Evolutionary conservation across 2,888 invertebrate species (phyloP), one percentile per base, ranked within the genome.

Genomic region (Laspeyria flexula): DNA sequence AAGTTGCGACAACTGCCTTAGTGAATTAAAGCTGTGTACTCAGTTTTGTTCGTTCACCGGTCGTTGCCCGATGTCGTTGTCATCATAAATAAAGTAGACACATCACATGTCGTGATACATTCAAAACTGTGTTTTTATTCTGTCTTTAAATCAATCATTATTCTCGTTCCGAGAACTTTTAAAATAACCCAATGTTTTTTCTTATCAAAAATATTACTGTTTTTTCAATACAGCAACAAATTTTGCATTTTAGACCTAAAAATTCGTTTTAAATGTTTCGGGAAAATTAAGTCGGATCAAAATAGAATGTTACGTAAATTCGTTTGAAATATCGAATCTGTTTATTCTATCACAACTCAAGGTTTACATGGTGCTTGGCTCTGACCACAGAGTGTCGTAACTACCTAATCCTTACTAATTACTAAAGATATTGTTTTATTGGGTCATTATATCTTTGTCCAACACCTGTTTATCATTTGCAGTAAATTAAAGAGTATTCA

Each of bases 401-500:
- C 43, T 4, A n/a, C 4, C 15, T 64, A 64, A 68, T 68, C 47
- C 15, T 50, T 55, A 59, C 45, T 65, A 68, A 65, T 65, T 53
- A 46, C 33, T 23, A 18, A 38, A 30, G 10, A 31, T 33, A 13
- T 33, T 6, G 12, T 39, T 44, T 45, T n/a, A 31, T 39, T 33
- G 10, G 12, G 15, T 39, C 31, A 39, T 39, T 39, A 38, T 10
- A 44, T 37, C 34, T 43, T n/a, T n/a, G n/a, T n/a, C n/a, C n/a
- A n/a, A n/a, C n/a, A n/a, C n/a, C n/a, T n/a, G n/a, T n/a, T n/a
- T n/a, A n/a, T n/a, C n/a, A n/a, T n/a, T n/a, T n/a, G n/a, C n/a
- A n/a, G n/a, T n/a, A n/a, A n/a, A n/a, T n/a, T n/a, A n/a, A n/a
- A n/a, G n/a, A n/a, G n/a, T n/a, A n/a, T n/a, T n/a, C n/a, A n/a